A percentile compares a stretch with the other conserved stretches of the same genome.
Conservation (phyloP, 2,113 vertebrate species). For the Callipepla squamata region DNA sequence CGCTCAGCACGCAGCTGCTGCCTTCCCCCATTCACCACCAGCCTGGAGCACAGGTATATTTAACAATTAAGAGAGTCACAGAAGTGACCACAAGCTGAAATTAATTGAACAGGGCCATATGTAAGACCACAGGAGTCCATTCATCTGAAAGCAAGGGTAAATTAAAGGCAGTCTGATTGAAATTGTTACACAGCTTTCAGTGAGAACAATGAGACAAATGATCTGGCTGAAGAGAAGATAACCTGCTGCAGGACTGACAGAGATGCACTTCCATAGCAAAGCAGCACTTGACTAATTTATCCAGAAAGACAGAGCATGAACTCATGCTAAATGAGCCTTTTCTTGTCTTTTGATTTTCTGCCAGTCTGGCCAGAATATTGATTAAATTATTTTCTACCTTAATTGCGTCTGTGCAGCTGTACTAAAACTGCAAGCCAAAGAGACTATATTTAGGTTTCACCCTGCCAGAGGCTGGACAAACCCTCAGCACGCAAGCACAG, state of each 20-base stretch:
- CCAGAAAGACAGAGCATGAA: neutral
- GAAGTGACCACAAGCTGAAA: neutral
- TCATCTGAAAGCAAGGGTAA: neutral
- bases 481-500: neutral
- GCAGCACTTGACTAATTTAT: neutral
- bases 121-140: neutral
- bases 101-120: neutral
- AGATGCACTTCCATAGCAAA: neutral
- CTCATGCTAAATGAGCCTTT: neutral
- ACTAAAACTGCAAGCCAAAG: neutral
- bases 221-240: neutral
- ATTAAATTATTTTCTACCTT: neutral
- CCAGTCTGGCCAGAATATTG: neutral
- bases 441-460: neutral
- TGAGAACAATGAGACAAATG: neutral
- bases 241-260: neutral
- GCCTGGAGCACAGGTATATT: neutral
- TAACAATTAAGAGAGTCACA: neutral
- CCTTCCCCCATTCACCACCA: accelerated
- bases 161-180: neutral
- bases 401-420: neutral
- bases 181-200: neutral
- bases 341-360: neutral
- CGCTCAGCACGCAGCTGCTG: accelerated
- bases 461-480: neutral